phyloP scores from a whole-genome alignment of 2,797 vertebrate species.

The Falco rusticolus region DNA sequence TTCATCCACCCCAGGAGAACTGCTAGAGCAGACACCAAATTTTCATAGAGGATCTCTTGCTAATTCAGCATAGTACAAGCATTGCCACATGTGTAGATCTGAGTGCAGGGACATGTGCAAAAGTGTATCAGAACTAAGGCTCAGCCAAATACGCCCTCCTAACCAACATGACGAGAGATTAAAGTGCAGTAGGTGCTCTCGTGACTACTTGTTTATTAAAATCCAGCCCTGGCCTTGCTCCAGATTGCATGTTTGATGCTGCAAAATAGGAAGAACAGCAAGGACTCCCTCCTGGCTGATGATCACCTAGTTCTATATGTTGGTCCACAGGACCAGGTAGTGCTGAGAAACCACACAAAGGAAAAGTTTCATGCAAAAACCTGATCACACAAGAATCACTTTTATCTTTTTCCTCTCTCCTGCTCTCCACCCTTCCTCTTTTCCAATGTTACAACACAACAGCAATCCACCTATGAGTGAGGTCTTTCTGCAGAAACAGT shows the following conservation, averaged over 20 bases:
- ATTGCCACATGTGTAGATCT: background rate
- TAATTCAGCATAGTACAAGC: background rate
- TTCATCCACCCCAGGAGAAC: background rate
- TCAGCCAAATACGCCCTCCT: background rate
- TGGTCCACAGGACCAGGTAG: background rate
- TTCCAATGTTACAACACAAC: background rate
- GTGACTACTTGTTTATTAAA: background rate
- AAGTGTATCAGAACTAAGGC: background rate
- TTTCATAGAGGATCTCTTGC: background rate
- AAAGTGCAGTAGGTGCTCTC: background rate
- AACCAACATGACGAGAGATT: background rate
- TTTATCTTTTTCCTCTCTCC: background rate
- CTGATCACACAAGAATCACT: background rate
- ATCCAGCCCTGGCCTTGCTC: background rate
- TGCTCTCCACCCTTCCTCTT: background rate
- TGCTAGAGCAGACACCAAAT: background rate
- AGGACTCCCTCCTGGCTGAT: background rate
- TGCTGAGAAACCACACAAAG: background rate
- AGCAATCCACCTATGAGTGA: fast-evolving
- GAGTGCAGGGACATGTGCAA: background rate
- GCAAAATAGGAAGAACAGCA: background rate
- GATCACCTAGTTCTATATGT: background rate
- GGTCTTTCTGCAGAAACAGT: background rate
- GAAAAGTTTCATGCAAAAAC: background rate
- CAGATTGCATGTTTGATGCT: background rate